Base-by-base conservation (phyloP, 2,113 vertebrate genomes). In the Onychostoma macrolepis region DNA sequence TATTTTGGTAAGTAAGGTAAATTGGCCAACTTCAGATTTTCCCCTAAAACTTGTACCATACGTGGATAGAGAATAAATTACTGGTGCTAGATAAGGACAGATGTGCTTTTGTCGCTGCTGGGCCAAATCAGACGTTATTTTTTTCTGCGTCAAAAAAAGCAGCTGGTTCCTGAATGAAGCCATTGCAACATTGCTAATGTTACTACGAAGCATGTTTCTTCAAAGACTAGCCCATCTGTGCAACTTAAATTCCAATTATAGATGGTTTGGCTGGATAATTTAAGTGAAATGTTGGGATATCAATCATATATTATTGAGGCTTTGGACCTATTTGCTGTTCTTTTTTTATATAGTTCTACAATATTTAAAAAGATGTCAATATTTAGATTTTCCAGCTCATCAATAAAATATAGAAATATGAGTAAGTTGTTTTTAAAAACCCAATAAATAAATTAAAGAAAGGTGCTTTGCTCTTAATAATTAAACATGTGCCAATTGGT, bases 151-250 rank as follows among this genome's bases (percentile, higher is more conserved):
- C 11, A 6, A 83, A 83, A 48, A 83, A 36, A 71, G 10, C 80
- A 83, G 21, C 63, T 83, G 80, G 80, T n/a, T 83, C 19, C 43
- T 33, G 45, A 83, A 83, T 71, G 63, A 83, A 83, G 45, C 41
- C 80, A 71, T 71, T 83, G 80, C 80, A 83, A 83, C 63, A 50
- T 15, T 71, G 63, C 43, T 83, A 83, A 83, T 83, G 80, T 53
- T 36, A 69, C 80, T 28, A 65, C 10, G 19, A 69, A 50, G 43
- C 80, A 71, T 71, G 63, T 50, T 69, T 69, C 28, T 71, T 71
- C 80, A 83, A 69, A 83, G 80, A 69, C 61, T 36, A 50, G 43
- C 26, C 80, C 80, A 83, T 71, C 63, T 71, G 80, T 69, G 63
- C 63, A 69, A 71, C 43, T 50, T 69, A 83, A 45, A 71, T 71